Percentiles rank a stretch among this genome's conserved stretches.
Conservation (phyloP, 2,797 vertebrate genomes). For the Kryptopterus vitreolus region DNA sequence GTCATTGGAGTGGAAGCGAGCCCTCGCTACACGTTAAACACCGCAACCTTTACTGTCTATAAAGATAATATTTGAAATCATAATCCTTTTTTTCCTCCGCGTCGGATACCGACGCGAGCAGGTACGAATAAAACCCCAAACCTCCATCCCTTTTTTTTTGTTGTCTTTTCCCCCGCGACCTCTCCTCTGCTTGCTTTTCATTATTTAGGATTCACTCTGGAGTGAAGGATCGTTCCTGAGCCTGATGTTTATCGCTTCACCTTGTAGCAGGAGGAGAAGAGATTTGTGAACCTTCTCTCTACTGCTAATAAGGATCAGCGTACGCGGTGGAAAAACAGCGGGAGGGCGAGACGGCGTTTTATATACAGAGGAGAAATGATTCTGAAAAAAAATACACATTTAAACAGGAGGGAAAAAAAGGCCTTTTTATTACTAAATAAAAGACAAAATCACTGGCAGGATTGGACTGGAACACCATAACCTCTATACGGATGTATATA, state of each 20-base stretch:
- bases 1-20: constrained; percentile 28
- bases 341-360: background rate
- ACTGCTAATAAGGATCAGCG: background rate
- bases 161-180: too few relatives aligned
- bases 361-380: background rate
- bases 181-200: background rate
- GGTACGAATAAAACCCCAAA: background rate
- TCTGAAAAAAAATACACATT: too few relatives aligned
- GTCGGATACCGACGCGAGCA: too few relatives aligned
- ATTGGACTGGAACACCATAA: too few relatives aligned
- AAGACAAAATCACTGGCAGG: too few relatives aligned
- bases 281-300: background rate
- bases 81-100: background rate
- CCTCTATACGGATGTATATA: too few relatives aligned
- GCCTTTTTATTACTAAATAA: too few relatives aligned
- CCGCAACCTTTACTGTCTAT: constrained; percentile 30
- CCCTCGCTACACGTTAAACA: constrained; percentile 9
- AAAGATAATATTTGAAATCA: constrained; percentile 12
- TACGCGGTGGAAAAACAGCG: background rate
- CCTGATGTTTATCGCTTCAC: background rate
- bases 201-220: background rate
- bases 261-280: background rate
- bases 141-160: too few relatives aligned
- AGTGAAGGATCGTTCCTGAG: background rate
- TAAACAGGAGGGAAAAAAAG: too few relatives aligned